Conservation (phyloP, 2,888 invertebrate species). For the Hydroisotoma schaefferi region DNA sequence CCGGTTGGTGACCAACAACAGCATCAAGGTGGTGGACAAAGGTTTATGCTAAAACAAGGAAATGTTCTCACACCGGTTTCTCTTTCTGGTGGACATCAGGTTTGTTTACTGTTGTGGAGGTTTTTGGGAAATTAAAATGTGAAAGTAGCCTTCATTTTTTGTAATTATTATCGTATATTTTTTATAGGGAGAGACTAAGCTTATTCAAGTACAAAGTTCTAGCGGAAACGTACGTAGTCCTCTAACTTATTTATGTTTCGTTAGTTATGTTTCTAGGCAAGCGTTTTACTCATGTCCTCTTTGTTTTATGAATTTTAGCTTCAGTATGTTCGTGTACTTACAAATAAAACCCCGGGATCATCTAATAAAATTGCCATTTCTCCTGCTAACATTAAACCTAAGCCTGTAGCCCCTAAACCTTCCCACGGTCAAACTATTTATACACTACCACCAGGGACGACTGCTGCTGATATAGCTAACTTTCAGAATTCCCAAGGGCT, state of each 20-base stretch:
- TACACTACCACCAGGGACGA: constrained; percentile 33
- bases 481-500: constrained; percentile 31
- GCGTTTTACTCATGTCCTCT: background rate
- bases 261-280: background rate
- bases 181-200: background rate
- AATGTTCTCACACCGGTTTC: constrained; percentile 28
- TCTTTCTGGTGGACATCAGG: background rate
- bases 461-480: constrained; percentile 27
- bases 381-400: constrained; percentile 41
- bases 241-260: background rate
- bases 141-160: background rate
- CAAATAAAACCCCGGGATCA: constrained; percentile 33
- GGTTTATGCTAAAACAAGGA: constrained; percentile 56
- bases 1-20: constrained; percentile 48
- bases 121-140: constrained; percentile 11
- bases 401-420: constrained; percentile 45
- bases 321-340: constrained; percentile 68
- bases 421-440: constrained; percentile 36
- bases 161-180: background rate
- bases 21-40: constrained; percentile 53
- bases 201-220: background rate
- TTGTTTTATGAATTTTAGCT: constrained; percentile 50
- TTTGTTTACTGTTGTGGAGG: background rate
- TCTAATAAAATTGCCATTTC: constrained; percentile 48
- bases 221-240: background rate